Conservation (phyloP, 2,888 invertebrate genomes). For the Eueremaeus valkanovi region DNA sequence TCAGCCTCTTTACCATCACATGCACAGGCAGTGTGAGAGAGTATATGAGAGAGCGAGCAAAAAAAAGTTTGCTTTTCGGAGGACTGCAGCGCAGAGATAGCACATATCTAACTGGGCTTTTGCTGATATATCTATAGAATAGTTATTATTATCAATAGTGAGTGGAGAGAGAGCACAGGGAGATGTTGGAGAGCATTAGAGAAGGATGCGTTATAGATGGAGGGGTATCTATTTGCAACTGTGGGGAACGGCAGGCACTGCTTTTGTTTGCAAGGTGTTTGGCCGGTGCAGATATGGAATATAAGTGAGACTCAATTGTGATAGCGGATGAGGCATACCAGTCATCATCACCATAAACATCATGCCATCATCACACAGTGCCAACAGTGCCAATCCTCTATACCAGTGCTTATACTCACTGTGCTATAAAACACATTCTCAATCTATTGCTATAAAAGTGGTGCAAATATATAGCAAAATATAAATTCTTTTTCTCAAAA, state of each 20-base stretch:
- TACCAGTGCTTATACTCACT: no score
- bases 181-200: not conserved
- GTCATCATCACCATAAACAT: slow-evolving; percentile 32
- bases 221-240: not conserved
- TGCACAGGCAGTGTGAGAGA: not conserved
- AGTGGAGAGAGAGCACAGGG: not conserved
- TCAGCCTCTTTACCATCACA: slow-evolving; percentile 19
- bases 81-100: slow-evolving; percentile 26
- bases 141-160: slow-evolving; percentile 28
- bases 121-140: slow-evolving; percentile 31
- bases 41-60: not conserved
- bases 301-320: slow-evolving; percentile 31
- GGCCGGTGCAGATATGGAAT: slow-evolving; percentile 25
- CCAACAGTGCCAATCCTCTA: not conserved
- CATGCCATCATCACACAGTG: slow-evolving; percentile 19
- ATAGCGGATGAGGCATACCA: slow-evolving; percentile 33
- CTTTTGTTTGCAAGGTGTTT: slow-evolving; percentile 33
- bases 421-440: no score
- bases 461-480: not conserved
- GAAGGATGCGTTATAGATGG: slow-evolving; percentile 20
- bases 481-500: slow-evolving; percentile 3
- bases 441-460: not conserved
- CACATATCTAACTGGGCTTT: slow-evolving; percentile 27
- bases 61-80: slow-evolving; percentile 33
- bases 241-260: not conserved